These are phyloP conservation scores for Bufo bufo DNA, from an alignment of 2,113 vertebrate species.

Conservation along the genomic window DNA sequence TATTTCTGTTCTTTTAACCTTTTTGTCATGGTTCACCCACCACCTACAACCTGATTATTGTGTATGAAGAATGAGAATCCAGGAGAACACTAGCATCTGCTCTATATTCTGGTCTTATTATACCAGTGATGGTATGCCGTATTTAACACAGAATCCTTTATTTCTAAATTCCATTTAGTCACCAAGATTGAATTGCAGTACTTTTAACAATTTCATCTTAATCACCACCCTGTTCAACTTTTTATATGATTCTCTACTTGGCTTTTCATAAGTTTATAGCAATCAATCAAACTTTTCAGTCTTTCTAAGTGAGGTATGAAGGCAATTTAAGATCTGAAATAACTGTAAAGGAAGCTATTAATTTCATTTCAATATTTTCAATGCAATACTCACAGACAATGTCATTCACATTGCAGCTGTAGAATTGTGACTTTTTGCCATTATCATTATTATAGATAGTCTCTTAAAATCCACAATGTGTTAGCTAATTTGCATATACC, in stretches of 20 bases:
- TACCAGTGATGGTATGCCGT: neutral
- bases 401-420: conserved; percentile 14
- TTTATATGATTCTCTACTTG: neutral
- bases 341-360: conserved; percentile 15
- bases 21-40: neutral
- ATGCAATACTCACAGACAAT: neutral
- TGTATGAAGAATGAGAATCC: neutral
- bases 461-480: neutral
- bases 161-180: neutral
- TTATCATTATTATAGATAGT: conserved; percentile 7
- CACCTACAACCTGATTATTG: neutral
- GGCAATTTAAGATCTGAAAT: conserved; percentile 14
- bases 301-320: neutral
- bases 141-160: neutral
- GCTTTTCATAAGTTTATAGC: conserved; percentile 27
- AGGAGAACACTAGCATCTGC: neutral
- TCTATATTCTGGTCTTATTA: neutral
- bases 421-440: conserved; percentile 4
- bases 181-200: neutral
- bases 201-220: neutral
- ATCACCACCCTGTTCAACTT: neutral
- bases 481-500: conserved; percentile 7
- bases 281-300: conserved; percentile 31
- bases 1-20: neutral
- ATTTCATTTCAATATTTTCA: conserved; percentile 31